Evolutionary conservation across 2,888 invertebrate genomes (phyloP), one percentile per base, ranked within the genome.

Genomic region (Nipponacmea schrenckii): DNA sequence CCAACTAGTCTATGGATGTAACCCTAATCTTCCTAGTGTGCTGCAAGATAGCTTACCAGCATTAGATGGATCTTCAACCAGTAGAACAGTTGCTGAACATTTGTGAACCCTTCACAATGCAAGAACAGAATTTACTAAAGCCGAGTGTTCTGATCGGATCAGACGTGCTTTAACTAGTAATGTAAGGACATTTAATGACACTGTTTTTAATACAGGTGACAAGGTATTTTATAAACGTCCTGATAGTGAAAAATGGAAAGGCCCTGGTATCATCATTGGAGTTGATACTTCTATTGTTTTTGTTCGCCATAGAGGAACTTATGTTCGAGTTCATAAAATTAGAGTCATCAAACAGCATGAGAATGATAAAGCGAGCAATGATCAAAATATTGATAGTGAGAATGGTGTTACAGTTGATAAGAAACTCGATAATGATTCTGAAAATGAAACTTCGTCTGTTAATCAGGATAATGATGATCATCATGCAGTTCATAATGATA

Each of bases 1-100:
- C 27, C 72, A 72, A 31, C 26, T 72, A 17, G 72, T 72, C 14
- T 68, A 24, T 68, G 71, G 72, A 44, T n/a, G 27, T n/a, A 72
- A 72, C 45, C 69, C 69, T 7, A 72, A 72, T 44, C 45, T 72
- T 39, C 72, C 72, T 50, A 62, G 65, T 14, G 62, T 70, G 15
- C 27, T 72, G 17, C 70, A 17, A 65, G 72, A 72, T 48, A 56
- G 64, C n/a, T 39, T 66, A 20, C 66, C 72, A 15, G 65, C 72
- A 39, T 56, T 72, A n/a, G 69, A 72, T 65, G 72, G 69, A 15
- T 46, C 67, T 50, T 62, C 71, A n/a, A 62, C 15, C n/a, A 67
- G 46, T 62, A 63, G 56, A 39, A 44, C 17, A 20, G 71, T 71
- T n/a, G 67, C 67, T n/a, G 46, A 62, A 24, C 67, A 71, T 62